phyloP scores from a whole-genome alignment of 2,888 invertebrate genomes.

The Xylophagus ater region DNA sequence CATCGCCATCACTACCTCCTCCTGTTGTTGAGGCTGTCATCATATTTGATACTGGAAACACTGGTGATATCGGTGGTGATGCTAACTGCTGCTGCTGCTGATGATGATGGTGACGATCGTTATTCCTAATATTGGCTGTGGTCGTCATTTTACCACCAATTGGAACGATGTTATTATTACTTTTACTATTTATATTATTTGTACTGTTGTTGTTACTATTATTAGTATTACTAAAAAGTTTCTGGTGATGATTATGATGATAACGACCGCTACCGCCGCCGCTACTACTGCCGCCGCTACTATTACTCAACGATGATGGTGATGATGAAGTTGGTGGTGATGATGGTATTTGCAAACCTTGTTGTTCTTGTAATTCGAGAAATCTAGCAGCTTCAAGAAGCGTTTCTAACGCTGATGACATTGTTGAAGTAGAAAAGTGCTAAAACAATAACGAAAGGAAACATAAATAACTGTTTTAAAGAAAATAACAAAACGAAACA shows the following conservation, averaged over 20 bases:
- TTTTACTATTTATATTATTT: slow-evolving; percentile 6
- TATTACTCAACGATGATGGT: slow-evolving; percentile 14
- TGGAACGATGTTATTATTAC: slow-evolving; percentile 10
- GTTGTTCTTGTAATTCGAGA: slow-evolving; percentile 33
- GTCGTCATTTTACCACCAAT: slow-evolving; percentile 10
- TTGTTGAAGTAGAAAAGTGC: too few relatives aligned
- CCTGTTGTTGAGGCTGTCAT: slow-evolving; percentile 1
- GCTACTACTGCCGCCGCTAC: slow-evolving; percentile 1
- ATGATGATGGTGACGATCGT: slow-evolving; percentile 3
- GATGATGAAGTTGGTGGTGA: slow-evolving; percentile 15
- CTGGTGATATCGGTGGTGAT: slow-evolving; percentile 13
- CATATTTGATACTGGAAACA: background rate
- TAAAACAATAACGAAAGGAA: too few relatives aligned
- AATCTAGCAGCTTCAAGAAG: slow-evolving; percentile 34
- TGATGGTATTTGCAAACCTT: slow-evolving; percentile 14
- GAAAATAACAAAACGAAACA: too few relatives aligned
- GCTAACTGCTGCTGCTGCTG: slow-evolving; percentile 1
- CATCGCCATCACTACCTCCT: background rate
- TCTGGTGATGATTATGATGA: background rate
- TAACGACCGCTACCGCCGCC: background rate
- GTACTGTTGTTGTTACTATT: background rate
- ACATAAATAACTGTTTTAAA: too few relatives aligned
- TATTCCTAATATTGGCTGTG: slow-evolving; percentile 10
- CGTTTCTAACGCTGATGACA: slow-evolving; percentile 29
- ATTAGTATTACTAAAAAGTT: background rate